Base-by-base conservation (phyloP, 2,113 vertebrate genomes). In the Odontesthes bonariensis region DNA sequence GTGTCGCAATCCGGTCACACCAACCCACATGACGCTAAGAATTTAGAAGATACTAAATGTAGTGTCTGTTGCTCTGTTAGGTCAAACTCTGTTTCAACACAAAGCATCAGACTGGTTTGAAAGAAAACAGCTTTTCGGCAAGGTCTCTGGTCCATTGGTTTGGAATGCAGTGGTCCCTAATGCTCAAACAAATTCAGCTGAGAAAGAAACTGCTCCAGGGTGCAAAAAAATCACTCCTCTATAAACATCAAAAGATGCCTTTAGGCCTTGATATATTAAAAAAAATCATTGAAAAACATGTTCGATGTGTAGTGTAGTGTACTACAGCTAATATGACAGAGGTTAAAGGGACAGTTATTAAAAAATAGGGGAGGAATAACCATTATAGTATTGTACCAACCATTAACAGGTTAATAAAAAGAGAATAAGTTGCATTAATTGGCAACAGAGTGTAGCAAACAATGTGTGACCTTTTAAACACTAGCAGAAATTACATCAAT, bases 131-230 rank as follows among this genome's bases (percentile, higher is more conserved):
- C 7, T n/a, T n/a, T 65, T 69, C 52, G 67, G 56, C 33, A 40
- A 16, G 14, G 35, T 63, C 54, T 69, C 44, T 67, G 40, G 51
- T 51, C 68, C 27, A 17, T 55, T 81, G 68, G 38, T 77, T 75
- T 64, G 64, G 59, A 69, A 20, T 54, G 40, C 49, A 70, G 49
- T 4, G 0, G n/a, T 68, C 54, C 54, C 49, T 20, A 3, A 44
- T 69, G 70, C 23, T 64, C 12, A 75, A 38, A 27, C 35, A 47
- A 82, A 44, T 32, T 38, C 70, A 61, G 2, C 49, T 32, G 40
- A 70, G 44, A 63, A 27, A 46, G 16, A 74, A 85, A 75, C n/a
- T 38, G 46, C 77, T 79, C 11, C 58, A 72, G 74, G 75, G 54
- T 72, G 78, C 64, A 44, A 65, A 55, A 65, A 55, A 76, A 33